Percentiles rank a stretch among this genome's conserved stretches.
These are phyloP conservation scores for Megaptera novaeangliae DNA, from an alignment of 2,113 vertebrate species.

Conservation along the genomic window DNA sequence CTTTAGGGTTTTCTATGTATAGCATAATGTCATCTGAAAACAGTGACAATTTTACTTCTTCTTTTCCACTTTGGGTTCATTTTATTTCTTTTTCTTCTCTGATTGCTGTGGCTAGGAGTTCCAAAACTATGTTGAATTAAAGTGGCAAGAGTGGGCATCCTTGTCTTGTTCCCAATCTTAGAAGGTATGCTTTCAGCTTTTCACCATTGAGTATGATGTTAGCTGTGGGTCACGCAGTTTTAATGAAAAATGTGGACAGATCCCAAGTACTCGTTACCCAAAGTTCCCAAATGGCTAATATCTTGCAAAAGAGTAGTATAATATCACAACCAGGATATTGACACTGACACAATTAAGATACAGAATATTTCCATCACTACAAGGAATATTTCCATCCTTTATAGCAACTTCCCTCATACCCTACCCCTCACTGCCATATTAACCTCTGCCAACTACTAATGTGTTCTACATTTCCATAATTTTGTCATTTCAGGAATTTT, in stretches of 20 bases:
- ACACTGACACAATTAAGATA: background rate
- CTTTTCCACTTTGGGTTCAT: background rate
- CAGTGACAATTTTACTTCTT: background rate
- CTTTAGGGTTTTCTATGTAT: background rate
- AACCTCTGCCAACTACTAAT: background rate
- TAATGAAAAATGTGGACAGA: background rate
- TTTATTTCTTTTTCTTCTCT: background rate
- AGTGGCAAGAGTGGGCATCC: background rate
- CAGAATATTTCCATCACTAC: background rate
- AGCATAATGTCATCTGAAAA: background rate
- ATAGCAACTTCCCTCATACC: background rate
- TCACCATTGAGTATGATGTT: background rate
- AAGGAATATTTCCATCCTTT: background rate
- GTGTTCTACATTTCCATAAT: background rate
- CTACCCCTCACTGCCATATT: background rate
- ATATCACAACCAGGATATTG: background rate
- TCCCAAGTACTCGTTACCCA: background rate
- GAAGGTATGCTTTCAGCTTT: background rate
- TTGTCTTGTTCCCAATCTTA: background rate
- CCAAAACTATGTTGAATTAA: background rate
- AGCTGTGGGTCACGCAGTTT: background rate
- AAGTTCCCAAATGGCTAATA: background rate
- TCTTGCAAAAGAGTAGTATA: background rate
- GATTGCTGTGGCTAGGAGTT: background rate
- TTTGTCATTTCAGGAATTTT: background rate